These are phyloP conservation scores for Pedionomus torquatus DNA, from an alignment of 2,113 vertebrate genomes.

Conservation along the genomic window DNA sequence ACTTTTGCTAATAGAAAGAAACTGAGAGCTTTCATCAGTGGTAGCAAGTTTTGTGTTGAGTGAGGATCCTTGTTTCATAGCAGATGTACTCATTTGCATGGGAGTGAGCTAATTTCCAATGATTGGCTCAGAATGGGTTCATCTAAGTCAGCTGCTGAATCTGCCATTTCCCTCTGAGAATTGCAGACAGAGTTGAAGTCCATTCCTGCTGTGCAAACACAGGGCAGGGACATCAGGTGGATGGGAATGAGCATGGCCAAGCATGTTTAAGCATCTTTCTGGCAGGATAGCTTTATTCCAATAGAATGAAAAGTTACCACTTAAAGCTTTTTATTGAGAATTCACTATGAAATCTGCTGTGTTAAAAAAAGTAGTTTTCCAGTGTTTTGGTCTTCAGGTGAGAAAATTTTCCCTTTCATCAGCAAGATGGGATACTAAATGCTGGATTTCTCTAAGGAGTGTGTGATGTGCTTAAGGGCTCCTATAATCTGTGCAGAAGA, in stretches of 20 bases:
- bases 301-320: background rate
- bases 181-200: background rate
- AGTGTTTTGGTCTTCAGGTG: background rate
- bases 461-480: background rate
- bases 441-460: background rate
- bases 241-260: background rate
- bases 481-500: background rate
- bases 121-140: background rate
- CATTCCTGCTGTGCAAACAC: background rate
- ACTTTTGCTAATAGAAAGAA: conserved; percentile 39
- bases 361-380: background rate
- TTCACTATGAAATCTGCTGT: background rate
- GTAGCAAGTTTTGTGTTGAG: conserved; percentile 34
- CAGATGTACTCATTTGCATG: conserved; percentile 52
- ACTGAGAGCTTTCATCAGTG: background rate
- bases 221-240: background rate
- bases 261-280: background rate
- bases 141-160: background rate
- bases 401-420: background rate
- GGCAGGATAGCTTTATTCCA: background rate
- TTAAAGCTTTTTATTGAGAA: background rate
- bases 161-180: background rate
- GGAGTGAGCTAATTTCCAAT: background rate
- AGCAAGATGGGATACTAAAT: background rate
- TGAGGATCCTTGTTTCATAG: background rate